Evolutionary conservation across 2,888 invertebrate genomes (phyloP).

Genomic region (Ophioninae sp.): DNA sequence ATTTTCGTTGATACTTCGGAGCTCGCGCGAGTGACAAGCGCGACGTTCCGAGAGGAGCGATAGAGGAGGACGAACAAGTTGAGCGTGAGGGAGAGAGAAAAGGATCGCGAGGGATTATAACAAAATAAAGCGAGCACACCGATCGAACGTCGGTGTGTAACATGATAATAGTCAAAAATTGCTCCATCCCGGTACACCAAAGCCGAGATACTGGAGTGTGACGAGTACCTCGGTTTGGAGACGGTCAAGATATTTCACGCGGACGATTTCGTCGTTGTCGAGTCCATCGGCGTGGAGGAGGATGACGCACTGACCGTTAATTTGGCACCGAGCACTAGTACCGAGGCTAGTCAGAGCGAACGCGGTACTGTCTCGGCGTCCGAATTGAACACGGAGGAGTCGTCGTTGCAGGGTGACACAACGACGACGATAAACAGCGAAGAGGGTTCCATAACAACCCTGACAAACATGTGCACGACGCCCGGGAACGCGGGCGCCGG

Average conservation of each 20-base stretch:
- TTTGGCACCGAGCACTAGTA: constrained; percentile 63
- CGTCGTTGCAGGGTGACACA: constrained; percentile 53
- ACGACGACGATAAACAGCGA: constrained; percentile 54
- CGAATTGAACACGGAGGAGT: constrained; percentile 54
- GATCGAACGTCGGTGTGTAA: constrained; percentile 64
- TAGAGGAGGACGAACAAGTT: neutral
- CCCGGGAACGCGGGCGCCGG: constrained; percentile 79
- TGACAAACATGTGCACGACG: constrained; percentile 80
- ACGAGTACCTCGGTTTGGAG: constrained; percentile 78
- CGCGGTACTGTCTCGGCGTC: constrained; percentile 54
- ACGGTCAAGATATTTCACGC: constrained; percentile 80
- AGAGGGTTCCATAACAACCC: constrained; percentile 68
- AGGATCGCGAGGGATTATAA: neutral
- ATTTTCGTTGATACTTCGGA: neutral
- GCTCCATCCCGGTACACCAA: constrained; percentile 58
- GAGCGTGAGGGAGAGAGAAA: neutral
- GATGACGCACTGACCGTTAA: constrained; percentile 77
- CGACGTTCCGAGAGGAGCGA: neutral
- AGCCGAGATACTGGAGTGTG: constrained; percentile 79
- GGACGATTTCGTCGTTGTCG: constrained; percentile 80
- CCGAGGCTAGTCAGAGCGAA: constrained; percentile 63
- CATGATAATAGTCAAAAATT: constrained; percentile 73
- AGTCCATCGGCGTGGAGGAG: constrained; percentile 74
- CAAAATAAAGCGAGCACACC: constrained; percentile 56
- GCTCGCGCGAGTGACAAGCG: neutral